Conservation (phyloP, 2,113 vertebrate genomes). For the Brachyhypopomus occidentalis region DNA sequence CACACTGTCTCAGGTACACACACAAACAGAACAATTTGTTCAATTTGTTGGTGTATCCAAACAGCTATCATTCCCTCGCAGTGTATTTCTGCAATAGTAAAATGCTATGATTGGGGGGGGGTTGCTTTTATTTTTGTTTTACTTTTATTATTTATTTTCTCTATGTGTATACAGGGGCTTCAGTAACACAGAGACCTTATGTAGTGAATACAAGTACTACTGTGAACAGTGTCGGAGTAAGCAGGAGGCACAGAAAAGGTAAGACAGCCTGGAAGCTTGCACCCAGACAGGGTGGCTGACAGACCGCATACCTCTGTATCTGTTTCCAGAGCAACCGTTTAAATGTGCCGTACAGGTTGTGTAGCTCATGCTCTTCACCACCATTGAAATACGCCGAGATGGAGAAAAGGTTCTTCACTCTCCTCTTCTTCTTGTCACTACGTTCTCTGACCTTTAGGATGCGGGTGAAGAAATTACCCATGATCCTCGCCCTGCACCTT, state of each 20-base stretch:
- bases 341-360: conserved; percentile 4
- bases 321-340: conserved; percentile 1
- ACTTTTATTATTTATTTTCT: conserved; percentile 15
- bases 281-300: not conserved
- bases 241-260: conserved; percentile 95
- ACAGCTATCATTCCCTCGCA: not conserved
- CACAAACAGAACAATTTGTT: not conserved
- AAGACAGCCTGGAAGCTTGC: conserved; percentile 22
- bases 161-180: conserved; percentile 79
- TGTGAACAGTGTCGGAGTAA: conserved; percentile 94
- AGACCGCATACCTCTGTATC: not conserved
- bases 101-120: not conserved
- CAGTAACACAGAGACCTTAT: conserved; percentile 92
- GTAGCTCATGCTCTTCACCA: not conserved
- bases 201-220: conserved; percentile 93
- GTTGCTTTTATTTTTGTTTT: not conserved
- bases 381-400: not conserved
- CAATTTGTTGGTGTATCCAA: not conserved
- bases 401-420: not conserved
- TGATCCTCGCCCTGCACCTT: conserved; percentile 90
- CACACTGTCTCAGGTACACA: conserved; percentile 87
- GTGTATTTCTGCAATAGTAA: no score
- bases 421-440: not conserved
- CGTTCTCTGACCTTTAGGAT: conserved; percentile 71
- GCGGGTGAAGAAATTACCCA: conserved; percentile 91